Conservation (phyloP, 1,140 invertebrate species). For the Brachionus rubens region DNA sequence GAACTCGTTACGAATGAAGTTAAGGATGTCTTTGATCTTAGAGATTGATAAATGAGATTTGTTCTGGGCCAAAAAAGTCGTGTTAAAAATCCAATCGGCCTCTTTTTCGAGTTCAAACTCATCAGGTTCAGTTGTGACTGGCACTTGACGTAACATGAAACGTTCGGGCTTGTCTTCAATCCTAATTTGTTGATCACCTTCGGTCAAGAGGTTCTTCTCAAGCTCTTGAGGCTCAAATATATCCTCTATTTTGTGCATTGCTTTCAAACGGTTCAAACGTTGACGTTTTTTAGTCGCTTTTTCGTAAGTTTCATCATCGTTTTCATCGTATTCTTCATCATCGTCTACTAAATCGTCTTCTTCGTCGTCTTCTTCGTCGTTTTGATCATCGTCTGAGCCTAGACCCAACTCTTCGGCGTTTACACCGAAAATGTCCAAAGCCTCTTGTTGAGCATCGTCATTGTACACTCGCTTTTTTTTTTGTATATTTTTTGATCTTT, state of each 20-base stretch:
- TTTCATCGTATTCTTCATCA: conserved; percentile 57
- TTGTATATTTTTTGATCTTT: not conserved
- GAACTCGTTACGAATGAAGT: conserved; percentile 41
- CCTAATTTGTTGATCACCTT: conserved; percentile 80
- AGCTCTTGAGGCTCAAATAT: conserved; percentile 95
- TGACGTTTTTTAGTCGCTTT: conserved; percentile 73
- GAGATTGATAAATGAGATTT: not conserved
- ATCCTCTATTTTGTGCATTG: conserved; percentile 49
- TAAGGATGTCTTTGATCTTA: not conserved
- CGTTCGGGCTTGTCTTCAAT: conserved; percentile 62
- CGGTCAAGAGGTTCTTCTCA: conserved; percentile 89
- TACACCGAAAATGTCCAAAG: conserved; percentile 97
- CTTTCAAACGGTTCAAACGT: not conserved
- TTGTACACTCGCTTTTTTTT: conserved; percentile 21
- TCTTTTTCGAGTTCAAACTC: conserved; percentile 82
- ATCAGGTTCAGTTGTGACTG: conserved; percentile 69
- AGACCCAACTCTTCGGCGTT: conserved; percentile 93
- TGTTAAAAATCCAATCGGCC: conserved; percentile 91
- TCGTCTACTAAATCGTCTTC: conserved; percentile 62
- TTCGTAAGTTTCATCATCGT: conserved; percentile 72
- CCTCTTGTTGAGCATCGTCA: conserved; percentile 78
- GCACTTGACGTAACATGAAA: conserved; percentile 73
- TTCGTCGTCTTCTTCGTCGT: conserved; percentile 68
- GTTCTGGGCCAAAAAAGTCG: conserved; percentile 67
- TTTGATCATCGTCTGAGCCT: conserved; percentile 77